These are phyloP conservation scores for Elgonia sp. DNA, from an alignment of 2,888 invertebrate species.

Conservation along the genomic window DNA sequence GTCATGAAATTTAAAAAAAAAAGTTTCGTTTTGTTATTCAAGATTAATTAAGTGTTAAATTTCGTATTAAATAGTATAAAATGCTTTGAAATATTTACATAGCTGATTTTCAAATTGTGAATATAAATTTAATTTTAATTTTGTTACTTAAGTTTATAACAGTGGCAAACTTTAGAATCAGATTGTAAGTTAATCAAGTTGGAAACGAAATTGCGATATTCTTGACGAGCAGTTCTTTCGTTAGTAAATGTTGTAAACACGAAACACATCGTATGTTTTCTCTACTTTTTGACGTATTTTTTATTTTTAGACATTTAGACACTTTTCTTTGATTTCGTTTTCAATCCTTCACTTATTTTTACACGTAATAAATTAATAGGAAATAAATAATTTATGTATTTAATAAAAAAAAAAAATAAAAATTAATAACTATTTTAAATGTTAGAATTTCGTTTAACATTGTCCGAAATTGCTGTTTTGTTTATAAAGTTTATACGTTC, in stretches of 20 bases:
- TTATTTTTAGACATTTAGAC: slow-evolving; percentile 34
- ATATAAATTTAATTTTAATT: no score
- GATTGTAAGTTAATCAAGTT: background rate
- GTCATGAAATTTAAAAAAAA: background rate
- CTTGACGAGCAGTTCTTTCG: background rate
- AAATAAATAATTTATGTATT: background rate
- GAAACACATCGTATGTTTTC: background rate
- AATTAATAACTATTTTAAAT: no score
- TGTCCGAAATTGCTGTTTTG: no score
- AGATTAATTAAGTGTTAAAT: no score
- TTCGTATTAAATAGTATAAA: no score
- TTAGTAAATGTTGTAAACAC: background rate
- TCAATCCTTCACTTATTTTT: background rate
- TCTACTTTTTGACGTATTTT: slow-evolving; percentile 1
- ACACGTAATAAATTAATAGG: background rate
- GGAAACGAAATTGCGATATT: background rate
- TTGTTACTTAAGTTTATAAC: no score
- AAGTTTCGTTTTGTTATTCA: no score
- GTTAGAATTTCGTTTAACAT: no score
- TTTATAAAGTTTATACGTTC: no score
- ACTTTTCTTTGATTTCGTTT: slow-evolving; percentile 36
- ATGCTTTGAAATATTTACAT: no score
- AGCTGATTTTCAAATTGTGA: no score
- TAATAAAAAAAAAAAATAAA: background rate
- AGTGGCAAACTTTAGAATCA: no score